Evolutionary conservation across 2,113 vertebrate species (phyloP).

Genomic region (Pedetes capensis): DNA sequence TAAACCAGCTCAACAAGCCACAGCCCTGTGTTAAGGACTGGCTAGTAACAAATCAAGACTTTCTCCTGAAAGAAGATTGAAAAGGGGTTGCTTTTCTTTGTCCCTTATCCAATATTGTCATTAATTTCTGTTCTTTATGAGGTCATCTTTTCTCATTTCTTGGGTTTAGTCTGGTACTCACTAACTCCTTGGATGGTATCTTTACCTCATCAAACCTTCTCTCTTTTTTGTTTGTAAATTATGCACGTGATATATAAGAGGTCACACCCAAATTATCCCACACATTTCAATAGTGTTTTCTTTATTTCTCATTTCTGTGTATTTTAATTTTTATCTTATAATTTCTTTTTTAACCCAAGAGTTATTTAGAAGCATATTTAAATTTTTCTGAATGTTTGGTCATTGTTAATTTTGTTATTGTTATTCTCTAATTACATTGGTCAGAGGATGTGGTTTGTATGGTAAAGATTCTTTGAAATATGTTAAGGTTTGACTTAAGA

Average conservation of each 20-base stretch:
- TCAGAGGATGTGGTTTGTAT: not conserved
- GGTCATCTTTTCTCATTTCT: not conserved
- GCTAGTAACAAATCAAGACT: not conserved
- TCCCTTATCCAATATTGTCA: too few relatives aligned
- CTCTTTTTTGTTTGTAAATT: not conserved
- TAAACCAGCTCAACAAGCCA: not conserved
- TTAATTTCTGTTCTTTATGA: not conserved
- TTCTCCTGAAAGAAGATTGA: not conserved
- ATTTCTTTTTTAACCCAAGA: not conserved
- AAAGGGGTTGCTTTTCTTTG: not conserved
- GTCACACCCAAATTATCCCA: not conserved
- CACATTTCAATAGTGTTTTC: not conserved
- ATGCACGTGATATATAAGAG: not conserved
- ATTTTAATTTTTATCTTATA: not conserved
- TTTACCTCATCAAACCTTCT: not conserved
- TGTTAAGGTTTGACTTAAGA: not conserved
- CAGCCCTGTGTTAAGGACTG: too few relatives aligned
- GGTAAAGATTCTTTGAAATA: not conserved
- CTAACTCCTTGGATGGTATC: not conserved
- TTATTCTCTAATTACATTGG: not conserved
- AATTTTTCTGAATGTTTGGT: not conserved
- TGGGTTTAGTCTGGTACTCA: not conserved
- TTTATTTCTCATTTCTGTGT: not conserved
- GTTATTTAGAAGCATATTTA: not conserved
- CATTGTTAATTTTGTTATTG: not conserved